These are phyloP conservation scores for Hirundo rustica DNA, from an alignment of 2,797 vertebrate species.

Conservation along the genomic window DNA sequence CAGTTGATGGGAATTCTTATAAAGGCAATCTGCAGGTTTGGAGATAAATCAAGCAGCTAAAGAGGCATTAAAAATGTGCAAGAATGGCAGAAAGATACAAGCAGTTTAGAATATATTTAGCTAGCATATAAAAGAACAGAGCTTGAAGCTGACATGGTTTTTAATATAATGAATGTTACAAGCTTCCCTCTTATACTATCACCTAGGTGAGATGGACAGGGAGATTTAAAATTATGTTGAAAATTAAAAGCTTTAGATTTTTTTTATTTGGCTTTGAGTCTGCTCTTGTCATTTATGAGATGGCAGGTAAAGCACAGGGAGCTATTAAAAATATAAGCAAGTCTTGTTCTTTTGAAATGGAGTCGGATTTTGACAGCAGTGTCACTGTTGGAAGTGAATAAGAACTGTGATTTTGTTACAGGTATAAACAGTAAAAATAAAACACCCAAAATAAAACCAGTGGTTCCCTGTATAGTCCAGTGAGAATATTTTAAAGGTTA, in stretches of 20 bases:
- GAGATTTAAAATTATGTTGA: neutral
- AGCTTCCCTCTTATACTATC: neutral
- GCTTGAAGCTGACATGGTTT: neutral
- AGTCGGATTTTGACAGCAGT: neutral
- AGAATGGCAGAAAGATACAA: slow-evolving; percentile 13
- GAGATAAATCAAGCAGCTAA: slow-evolving; percentile 63
- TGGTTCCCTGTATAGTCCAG: neutral
- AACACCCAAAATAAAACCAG: neutral
- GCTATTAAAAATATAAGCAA: neutral
- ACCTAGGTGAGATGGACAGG: neutral
- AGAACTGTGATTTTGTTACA: neutral
- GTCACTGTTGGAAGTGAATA: neutral
- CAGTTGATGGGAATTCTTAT: slow-evolving; percentile 56
- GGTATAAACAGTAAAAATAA: neutral
- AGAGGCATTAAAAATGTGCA: slow-evolving; percentile 51
- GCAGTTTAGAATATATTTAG: slow-evolving; percentile 53
- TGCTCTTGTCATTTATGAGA: neutral
- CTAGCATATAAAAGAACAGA: slow-evolving; percentile 33
- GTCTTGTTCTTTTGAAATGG: neutral
- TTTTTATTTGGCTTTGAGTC: neutral
- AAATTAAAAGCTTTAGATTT: neutral
- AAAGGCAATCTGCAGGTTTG: slow-evolving; percentile 46
- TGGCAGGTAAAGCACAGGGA: neutral
- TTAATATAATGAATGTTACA: slow-evolving; percentile 1
- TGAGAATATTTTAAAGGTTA: neutral